phyloP scores from a whole-genome alignment of 1,140 invertebrate genomes.

The Trichomalopsis sarcophagae region DNA sequence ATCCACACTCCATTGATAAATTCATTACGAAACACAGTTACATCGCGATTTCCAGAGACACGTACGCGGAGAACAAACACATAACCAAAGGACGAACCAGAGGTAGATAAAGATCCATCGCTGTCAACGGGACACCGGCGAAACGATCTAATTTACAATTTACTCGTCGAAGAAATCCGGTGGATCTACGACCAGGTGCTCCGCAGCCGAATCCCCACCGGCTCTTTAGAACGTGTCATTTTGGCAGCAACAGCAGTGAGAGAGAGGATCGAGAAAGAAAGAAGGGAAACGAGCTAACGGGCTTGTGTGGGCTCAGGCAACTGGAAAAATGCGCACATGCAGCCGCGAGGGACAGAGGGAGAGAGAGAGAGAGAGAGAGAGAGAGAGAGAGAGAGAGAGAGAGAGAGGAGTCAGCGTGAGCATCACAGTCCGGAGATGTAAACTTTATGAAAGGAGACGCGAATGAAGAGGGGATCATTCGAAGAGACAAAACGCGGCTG shows the following conservation, averaged over 20 bases:
- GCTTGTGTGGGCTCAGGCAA: background rate
- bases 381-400: background rate
- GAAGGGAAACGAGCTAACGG: slow-evolving; percentile 15
- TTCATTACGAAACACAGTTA: background rate
- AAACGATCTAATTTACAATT: slow-evolving; percentile 55
- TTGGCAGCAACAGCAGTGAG: background rate
- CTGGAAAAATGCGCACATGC: slow-evolving; percentile 41
- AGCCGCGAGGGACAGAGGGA: background rate
- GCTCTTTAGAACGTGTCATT: slow-evolving; percentile 33
- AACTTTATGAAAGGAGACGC: background rate
- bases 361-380: background rate
- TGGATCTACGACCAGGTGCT: slow-evolving; percentile 24
- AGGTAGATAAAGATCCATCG: background rate
- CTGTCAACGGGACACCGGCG: slow-evolving; percentile 30
- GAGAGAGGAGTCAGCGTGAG: background rate
- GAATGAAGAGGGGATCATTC: background rate
- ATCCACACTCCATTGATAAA: background rate
- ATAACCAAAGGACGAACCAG: background rate
- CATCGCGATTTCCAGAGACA: background rate
- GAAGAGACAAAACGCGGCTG: background rate
- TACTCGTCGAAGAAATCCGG: slow-evolving; percentile 24
- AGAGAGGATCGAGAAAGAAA: background rate
- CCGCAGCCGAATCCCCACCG: background rate
- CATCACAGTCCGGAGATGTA: background rate
- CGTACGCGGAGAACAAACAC: background rate